These are phyloP conservation scores for Drosophila suzukii DNA, from an alignment of 1,140 invertebrate species.

Conservation along the genomic window DNA sequence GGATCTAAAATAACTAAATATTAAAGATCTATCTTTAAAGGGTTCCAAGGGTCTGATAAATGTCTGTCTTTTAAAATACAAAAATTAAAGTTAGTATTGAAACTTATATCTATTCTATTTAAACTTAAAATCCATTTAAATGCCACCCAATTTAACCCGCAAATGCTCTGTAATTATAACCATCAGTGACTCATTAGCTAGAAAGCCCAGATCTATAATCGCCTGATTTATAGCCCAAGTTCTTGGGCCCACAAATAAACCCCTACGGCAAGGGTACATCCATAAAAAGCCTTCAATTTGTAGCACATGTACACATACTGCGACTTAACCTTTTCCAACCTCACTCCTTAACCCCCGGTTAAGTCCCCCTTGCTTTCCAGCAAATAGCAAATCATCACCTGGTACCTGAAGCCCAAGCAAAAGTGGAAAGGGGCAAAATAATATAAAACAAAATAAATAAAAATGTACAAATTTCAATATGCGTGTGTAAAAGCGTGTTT, in stretches of 20 bases:
- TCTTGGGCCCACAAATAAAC: background rate
- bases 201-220: background rate
- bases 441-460: constrained; percentile 33
- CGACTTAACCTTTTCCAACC: constrained; percentile 46
- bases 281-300: constrained; percentile 53
- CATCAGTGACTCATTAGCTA: background rate
- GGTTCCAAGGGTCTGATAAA: no score
- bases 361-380: constrained; percentile 15
- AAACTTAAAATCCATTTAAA: no score
- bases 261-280: constrained; percentile 12
- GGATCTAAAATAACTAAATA: no score
- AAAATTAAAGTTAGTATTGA: no score
- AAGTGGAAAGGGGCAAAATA: constrained; percentile 17
- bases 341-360: constrained; percentile 12
- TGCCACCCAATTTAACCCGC: background rate
- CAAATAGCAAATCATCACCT: constrained; percentile 76
- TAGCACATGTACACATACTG: constrained; percentile 40
- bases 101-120: no score
- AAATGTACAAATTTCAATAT: constrained; percentile 49
- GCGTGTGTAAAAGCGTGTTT: constrained; percentile 47
- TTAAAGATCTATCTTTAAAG: no score
- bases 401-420: constrained; percentile 19
- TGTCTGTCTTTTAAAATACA: no score
- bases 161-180: background rate
- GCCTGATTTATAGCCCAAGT: background rate